These are phyloP conservation scores for Neoaliturus tenellus DNA, from an alignment of 2,888 invertebrate species.

Conservation along the genomic window DNA sequence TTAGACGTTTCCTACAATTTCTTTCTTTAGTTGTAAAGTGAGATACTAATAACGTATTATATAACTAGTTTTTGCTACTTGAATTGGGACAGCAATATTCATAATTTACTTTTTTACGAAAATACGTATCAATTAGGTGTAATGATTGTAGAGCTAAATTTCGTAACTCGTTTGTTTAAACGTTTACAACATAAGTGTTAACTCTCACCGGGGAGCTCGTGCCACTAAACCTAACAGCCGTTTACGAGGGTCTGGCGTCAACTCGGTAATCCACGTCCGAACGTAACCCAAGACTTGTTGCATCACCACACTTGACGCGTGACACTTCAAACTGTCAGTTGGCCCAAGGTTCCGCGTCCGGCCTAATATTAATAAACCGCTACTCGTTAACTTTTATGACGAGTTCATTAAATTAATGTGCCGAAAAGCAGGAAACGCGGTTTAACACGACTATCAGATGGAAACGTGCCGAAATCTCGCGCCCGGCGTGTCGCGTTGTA, in stretches of 20 bases:
- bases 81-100: no score
- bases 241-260: neutral
- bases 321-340: slow-evolving; percentile 13
- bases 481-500: neutral
- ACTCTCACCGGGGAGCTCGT: neutral
- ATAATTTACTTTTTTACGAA: no score
- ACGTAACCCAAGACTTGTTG: neutral
- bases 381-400: slow-evolving; percentile 40
- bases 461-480: slow-evolving; percentile 33
- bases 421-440: slow-evolving; percentile 50
- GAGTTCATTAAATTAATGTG: slow-evolving; percentile 45
- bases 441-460: slow-evolving; percentile 34
- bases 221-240: neutral
- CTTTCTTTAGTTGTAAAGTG: neutral
- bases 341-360: neutral
- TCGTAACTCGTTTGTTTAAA: no score
- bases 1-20: no score
- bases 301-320: neutral
- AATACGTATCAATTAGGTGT: no score
- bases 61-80: no score
- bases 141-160: no score
- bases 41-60: no score
- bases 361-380: slow-evolving; percentile 18
- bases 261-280: neutral
- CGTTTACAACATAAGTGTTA: neutral